Percentiles rank a stretch among this genome's conserved stretches.
These are phyloP conservation scores for Aurelia aurita complex sp. Pacific DNA, from an alignment of 30 jellyfish, hydroid and myxozoan genomes.

Conservation along the genomic window DNA sequence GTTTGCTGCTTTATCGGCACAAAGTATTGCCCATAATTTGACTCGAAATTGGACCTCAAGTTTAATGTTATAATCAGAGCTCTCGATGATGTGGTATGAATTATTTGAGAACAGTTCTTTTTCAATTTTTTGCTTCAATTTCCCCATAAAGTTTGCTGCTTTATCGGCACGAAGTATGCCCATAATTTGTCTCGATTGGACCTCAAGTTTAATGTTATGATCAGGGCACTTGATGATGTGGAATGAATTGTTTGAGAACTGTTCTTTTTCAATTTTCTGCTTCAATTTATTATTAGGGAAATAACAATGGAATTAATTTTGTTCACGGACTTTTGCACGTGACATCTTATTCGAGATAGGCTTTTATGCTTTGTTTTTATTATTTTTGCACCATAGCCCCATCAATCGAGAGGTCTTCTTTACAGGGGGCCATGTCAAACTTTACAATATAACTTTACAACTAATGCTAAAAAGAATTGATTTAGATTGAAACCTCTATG, in stretches of 20 bases:
- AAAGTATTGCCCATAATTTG: not conserved
- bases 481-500: no score
- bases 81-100: constrained; percentile 14
- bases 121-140: not conserved
- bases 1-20: not conserved
- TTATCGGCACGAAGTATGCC: not conserved
- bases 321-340: no score
- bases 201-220: not conserved
- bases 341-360: no score
- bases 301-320: no score
- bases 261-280: no score
- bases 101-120: no score
- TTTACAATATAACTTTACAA: no score
- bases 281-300: not conserved
- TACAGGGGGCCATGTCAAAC: no score
- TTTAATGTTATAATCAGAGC: not conserved
- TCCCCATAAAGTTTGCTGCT: not conserved
- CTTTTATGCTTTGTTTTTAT: no score
- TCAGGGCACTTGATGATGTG: constrained; percentile 16
- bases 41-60: not conserved
- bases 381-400: no score
- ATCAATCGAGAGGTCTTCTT: no score
- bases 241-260: not conserved
- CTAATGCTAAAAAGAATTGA: no score
- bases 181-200: not conserved